A percentile compares a stretch with the other conserved stretches of the same genome.
These are phyloP conservation scores for Zhuqinia jingwanae DNA, from an alignment of 2,888 invertebrate species.

Conservation along the genomic window DNA sequence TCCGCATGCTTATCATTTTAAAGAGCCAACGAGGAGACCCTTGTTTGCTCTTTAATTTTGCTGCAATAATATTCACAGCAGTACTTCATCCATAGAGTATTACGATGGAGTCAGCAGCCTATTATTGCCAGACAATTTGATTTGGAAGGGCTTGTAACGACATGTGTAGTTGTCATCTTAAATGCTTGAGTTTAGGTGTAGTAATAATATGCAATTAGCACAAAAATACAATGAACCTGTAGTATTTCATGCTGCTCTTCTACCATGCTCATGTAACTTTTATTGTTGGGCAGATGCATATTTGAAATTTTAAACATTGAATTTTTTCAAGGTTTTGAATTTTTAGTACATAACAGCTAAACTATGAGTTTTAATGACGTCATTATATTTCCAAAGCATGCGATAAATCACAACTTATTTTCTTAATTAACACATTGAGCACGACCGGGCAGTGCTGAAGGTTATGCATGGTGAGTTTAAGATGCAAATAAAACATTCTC, in stretches of 20 bases:
- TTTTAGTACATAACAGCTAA: constrained; percentile 53
- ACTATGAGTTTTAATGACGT: constrained; percentile 28
- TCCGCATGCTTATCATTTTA: constrained; percentile 28
- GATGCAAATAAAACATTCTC: too few species aligned
- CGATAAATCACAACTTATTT: not conserved
- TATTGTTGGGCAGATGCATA: not conserved
- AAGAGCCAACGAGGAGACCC: not conserved
- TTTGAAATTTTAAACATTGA: not conserved
- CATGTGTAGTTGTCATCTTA: too few species aligned
- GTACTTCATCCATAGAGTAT: not conserved
- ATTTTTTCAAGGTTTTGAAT: constrained; percentile 25
- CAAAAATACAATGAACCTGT: not conserved
- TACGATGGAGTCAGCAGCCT: too few species aligned
- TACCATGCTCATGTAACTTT: not conserved
- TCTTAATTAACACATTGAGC: constrained; percentile 35
- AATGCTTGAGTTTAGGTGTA: not conserved
- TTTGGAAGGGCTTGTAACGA: too few species aligned
- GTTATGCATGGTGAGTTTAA: not conserved
- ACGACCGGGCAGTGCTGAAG: not conserved
- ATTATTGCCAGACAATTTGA: too few species aligned
- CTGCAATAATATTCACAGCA: not conserved
- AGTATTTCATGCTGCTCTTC: too few species aligned
- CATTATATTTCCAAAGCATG: constrained; percentile 17
- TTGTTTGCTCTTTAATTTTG: not conserved
- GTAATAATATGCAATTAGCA: not conserved